Base-by-base conservation (phyloP, 2,113 vertebrate genomes). In the Ameiurus melas region DNA sequence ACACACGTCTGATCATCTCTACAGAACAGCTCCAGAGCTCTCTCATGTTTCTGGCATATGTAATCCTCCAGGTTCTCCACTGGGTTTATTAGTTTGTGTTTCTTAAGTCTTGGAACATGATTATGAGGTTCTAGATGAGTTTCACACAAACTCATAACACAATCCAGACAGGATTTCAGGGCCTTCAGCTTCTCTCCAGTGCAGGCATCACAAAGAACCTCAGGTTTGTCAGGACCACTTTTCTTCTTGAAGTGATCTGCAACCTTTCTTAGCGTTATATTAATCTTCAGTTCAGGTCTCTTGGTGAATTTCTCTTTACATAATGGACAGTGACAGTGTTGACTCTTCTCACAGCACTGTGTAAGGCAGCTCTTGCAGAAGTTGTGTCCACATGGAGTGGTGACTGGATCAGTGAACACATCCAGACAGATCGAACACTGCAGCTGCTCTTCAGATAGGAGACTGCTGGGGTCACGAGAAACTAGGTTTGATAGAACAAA, bases 331-430 rank as follows among this genome's bases (percentile, higher is more conserved):
- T 39, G 4, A 75, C 36, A 43, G 36, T 43, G 71, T 47, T 75
- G 39, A 43, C 39, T 25, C 12, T 17, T 79, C 3, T 79, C 6
- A 51, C 77, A 80, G 51, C 27, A 80, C 77, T 80, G 51, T 80
- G 77, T 79, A 79, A 55, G 47, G 77, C 77, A 79, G 77, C 77
- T 79, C 43, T 79, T 79, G 7, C 77, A 79, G 77, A 79, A 79
- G 27, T 79, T 79, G 77, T 79, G 77, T 79, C 77, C 77, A 79
- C 77, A 79, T 79, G 27, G 43, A 55, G 47, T 79, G 77, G 77
- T 79, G 77, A 79, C 77, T 55, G 77, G 77, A 79, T 79, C 27
- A 79, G 77, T 55, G 27, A 79, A 79, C 25, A 79, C 77, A 53
- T 79, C 77, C 51, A 79, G 51, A 30, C 77, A 55, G 47, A 77